Percentiles rank a stretch among this genome's conserved stretches.
Evolutionary conservation across 2,113 vertebrate genomes (phyloP).

Genomic region (Plotosus lineatus): DNA sequence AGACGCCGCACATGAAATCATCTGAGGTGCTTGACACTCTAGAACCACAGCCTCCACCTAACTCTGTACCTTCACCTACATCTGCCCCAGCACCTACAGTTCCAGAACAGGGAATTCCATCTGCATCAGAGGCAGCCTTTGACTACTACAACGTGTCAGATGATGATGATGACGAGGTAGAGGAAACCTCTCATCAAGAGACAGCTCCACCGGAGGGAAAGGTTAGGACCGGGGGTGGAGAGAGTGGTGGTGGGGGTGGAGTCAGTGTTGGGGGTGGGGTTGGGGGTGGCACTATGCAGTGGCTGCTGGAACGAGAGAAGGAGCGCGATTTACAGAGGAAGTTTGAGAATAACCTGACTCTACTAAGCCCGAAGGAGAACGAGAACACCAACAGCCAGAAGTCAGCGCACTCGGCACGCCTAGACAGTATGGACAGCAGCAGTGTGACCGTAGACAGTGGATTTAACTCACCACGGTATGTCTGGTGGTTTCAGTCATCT

Average conservation of each 20-base stretch:
- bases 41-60: conserved; percentile 89
- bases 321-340: conserved; percentile 94
- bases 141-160: conserved; percentile 99
- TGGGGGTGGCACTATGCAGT: conserved; percentile 94
- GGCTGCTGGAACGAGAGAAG: conserved; percentile 94
- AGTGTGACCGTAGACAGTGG: conserved; percentile 99
- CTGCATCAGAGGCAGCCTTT: conserved; percentile 84
- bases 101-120: conserved; percentile 79
- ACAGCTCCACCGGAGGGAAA: conserved; percentile 82
- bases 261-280: conserved; percentile 76
- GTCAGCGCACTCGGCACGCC: conserved; percentile 91
- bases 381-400: conserved; percentile 92
- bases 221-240: conserved; percentile 80
- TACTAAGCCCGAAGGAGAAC: conserved; percentile 92
- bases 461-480: conserved; percentile 99
- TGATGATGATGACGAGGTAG: conserved; percentile 88
- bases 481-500: conserved; percentile 20
- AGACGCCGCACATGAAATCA: conserved; percentile 88
- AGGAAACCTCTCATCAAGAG: conserved; percentile 81
- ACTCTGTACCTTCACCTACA: conserved; percentile 78
- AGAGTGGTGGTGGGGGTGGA: conserved; percentile 68
- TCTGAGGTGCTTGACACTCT: conserved; percentile 86
- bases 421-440: conserved; percentile 99
- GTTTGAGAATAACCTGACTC: conserved; percentile 95
- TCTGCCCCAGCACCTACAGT: conserved; percentile 79